Base-by-base conservation (phyloP, 92 coral and sea anemone genomes). In the Blastomussa wellsi region DNA sequence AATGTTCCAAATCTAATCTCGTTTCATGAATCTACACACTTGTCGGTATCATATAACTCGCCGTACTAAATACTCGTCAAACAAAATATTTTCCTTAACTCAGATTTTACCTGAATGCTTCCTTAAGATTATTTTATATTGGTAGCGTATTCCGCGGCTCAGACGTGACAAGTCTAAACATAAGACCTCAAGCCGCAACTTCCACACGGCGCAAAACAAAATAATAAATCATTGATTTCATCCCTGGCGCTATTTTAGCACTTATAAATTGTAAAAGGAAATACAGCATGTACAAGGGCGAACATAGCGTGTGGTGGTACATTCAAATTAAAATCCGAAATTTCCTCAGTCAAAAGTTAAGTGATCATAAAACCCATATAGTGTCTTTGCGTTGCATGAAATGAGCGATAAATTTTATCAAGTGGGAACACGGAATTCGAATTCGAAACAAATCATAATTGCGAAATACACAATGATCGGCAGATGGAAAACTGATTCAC, bases 211-310 rank as follows among this genome's bases (percentile, higher is more conserved):
- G 8, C 17, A 29, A 44, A 67, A 80, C 41, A 68, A 66, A 80
- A 38, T 42, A 80, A 80, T 42, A 80, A 80, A 65, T 65, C 32
- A 67, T 80, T 67, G 75, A 80, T 48, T 65, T 80, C 9, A 7
- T 64, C 10, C 60, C 16, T 8, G 44, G 64, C 17, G 64, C 49
- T 78, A 29, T 76, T 51, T 73, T n/a, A n/a, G n/a, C n/a, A n/a
- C n/a, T n/a, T 9, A 16, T n/a, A 51, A 55, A 52, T 32, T 33
- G 8, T n/a, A n/a, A 24, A 19, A 22, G 36, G 33, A 78, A 55
- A 33, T 15, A 44, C 49, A 44, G 49, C 11, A 38, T 35, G 32
- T 42, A 52, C 44, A 62, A 29, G 31, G 11, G 68, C 24, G 26
- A 28, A 26, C 28, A 24, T 15, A 36, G 31, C 11, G 42, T 17